Percentiles rank a stretch among this genome's conserved stretches.
These are phyloP conservation scores for Ips nitidus DNA, from an alignment of 1,140 invertebrate genomes.

Conservation along the genomic window DNA sequence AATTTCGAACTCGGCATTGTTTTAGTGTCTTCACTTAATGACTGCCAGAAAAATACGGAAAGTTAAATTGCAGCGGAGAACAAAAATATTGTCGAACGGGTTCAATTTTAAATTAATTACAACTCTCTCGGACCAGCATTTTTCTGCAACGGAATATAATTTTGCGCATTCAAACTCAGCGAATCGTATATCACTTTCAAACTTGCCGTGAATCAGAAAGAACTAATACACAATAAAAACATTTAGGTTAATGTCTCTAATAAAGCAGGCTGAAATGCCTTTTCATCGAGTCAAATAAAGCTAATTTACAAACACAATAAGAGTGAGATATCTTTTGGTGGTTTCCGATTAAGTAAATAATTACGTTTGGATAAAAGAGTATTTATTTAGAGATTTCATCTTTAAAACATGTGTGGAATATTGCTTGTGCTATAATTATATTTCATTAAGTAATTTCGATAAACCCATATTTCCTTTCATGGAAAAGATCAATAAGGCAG, in stretches of 20 bases:
- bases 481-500: too few relatives aligned
- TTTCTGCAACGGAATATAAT: too few relatives aligned
- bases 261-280: conserved; percentile 15
- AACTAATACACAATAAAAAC: neutral
- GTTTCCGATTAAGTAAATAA: conserved; percentile 17
- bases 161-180: too few relatives aligned
- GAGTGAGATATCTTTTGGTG: conserved; percentile 11
- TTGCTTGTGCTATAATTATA: neutral
- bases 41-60: neutral
- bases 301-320: conserved; percentile 17
- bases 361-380: conserved; percentile 8
- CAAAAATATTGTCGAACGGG: too few relatives aligned
- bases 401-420: conserved; percentile 9
- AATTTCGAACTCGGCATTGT: conserved; percentile 1
- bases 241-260: conserved; percentile 12
- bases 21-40: conserved; percentile 3
- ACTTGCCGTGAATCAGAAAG: too few relatives aligned
- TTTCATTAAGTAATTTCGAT: neutral
- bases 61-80: neutral
- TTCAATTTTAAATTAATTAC: too few relatives aligned
- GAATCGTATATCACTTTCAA: too few relatives aligned
- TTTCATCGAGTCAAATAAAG: conserved; percentile 14
- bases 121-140: too few relatives aligned
- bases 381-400: conserved; percentile 16
- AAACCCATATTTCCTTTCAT: too few relatives aligned